Evolutionary conservation across 2,797 vertebrate species (phyloP), one percentile per base, ranked within the genome.

Genomic region (Yasuhikotakia modesta): DNA sequence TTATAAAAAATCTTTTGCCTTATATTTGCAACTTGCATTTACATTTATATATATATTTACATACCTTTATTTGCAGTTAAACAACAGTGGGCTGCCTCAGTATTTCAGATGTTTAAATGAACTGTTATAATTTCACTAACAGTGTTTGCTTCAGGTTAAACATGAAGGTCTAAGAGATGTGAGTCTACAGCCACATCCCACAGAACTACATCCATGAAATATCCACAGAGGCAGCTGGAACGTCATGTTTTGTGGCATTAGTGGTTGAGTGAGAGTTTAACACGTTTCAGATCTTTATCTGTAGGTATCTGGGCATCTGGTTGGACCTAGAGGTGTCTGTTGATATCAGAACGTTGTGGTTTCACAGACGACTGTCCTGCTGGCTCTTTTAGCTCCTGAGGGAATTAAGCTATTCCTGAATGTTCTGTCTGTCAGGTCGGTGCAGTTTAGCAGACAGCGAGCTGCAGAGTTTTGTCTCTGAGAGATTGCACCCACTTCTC

Each of bases 401-500:
- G 32, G 73, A 65, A 67, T 57, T 39, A 63, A 73, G 66, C 35
- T 71, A 35, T 57, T 60, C 75, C 60, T 58, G 21, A 74, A 67
- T 70, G 66, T 70, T 71, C 60, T 46, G 12, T 65, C 70, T 81
- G 65, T 80, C 75, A 75, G 53, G 24, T 58, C 57, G 10, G 50
- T 35, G 27, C 13, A 16, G 57, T 55, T 30, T 61, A 74, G 74
- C 80, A 65, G 70, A 46, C 69, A 46, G 22, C 46, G 60, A 39
- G 32, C 65, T 74, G 66, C 72, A 71, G 50, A 81, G 19, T 71
- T 70, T 19, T 72, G 32, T 76, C 72, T 75, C 21, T 2, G 30
- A 84, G 79, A 75, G 43, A 60, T 43, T 74, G 17, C n/a, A n/a
- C n/a, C n/a, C n/a, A n/a, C n/a, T n/a, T n/a, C n/a, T n/a, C n/a